Evolutionary conservation across 2,888 invertebrate genomes (phyloP).

Genomic region (Hemicrepidius hirtus): DNA sequence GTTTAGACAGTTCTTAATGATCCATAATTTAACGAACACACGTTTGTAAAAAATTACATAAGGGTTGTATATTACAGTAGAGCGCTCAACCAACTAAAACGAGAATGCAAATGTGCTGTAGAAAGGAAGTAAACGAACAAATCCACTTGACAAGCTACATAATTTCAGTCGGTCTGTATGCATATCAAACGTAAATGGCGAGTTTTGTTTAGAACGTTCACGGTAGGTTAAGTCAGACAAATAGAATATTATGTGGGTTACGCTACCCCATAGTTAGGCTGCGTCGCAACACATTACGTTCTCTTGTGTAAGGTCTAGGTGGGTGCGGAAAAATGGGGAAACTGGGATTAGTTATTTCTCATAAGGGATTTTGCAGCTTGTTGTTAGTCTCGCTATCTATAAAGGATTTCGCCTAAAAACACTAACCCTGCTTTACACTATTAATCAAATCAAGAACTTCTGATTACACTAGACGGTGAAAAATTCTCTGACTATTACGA

Average conservation of each 20-base stretch:
- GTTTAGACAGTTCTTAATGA: neutral
- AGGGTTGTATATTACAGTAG: slow-evolving; percentile 10
- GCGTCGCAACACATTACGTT: slow-evolving; percentile 25
- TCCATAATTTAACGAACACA: slow-evolving; percentile 9
- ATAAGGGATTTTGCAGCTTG: slow-evolving; percentile 26
- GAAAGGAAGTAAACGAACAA: slow-evolving; percentile 42
- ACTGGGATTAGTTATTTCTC: slow-evolving; percentile 25
- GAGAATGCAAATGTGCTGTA: slow-evolving; percentile 36
- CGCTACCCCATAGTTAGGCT: slow-evolving; percentile 19
- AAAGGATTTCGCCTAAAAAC: slow-evolving; percentile 21
- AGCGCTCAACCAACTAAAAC: slow-evolving; percentile 31
- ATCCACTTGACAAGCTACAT: slow-evolving; percentile 45
- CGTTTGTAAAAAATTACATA: slow-evolving; percentile 14
- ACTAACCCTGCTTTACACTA: slow-evolving; percentile 10
- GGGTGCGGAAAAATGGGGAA: slow-evolving; percentile 21
- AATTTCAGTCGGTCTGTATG: slow-evolving; percentile 42
- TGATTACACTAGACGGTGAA: slow-evolving; percentile 11
- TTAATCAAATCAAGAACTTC: slow-evolving; percentile 21
- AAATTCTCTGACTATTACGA: slow-evolving; percentile 10
- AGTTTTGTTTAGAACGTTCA: slow-evolving; percentile 41
- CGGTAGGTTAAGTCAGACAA: slow-evolving; percentile 41
- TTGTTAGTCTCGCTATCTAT: slow-evolving; percentile 27
- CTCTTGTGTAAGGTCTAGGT: slow-evolving; percentile 24
- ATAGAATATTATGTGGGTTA: slow-evolving; percentile 42
- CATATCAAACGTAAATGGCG: slow-evolving; percentile 36